Percentiles rank a stretch among this genome's conserved stretches.
Conservation (phyloP, 92 coral and sea anemone genomes). For the Montipora capitata region DNA sequence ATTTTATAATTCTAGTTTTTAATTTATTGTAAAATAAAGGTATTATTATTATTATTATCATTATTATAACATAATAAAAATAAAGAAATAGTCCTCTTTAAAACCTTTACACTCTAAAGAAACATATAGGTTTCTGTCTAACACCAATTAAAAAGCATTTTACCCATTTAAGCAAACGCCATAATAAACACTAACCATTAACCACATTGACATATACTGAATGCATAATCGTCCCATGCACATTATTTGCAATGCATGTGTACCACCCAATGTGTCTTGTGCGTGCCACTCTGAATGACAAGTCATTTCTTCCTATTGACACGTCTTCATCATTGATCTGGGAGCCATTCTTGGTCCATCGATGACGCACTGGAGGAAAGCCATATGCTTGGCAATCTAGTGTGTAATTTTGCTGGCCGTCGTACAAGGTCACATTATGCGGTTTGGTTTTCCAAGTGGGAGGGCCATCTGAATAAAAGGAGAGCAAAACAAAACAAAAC, state of each 20-base stretch:
- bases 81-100: too few relatives aligned
- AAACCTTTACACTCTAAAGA: too few relatives aligned
- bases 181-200: constrained; percentile 59
- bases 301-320: constrained; percentile 15
- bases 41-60: too few relatives aligned
- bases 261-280: constrained; percentile 61
- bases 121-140: too few relatives aligned
- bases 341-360: constrained; percentile 68
- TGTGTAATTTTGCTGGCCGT: constrained; percentile 43
- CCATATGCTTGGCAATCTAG: constrained; percentile 85
- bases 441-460: constrained; percentile 76
- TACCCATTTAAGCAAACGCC: too few relatives aligned
- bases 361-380: constrained; percentile 74
- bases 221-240: constrained; percentile 51
- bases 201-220: constrained; percentile 76
- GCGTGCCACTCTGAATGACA: constrained; percentile 61
- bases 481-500: too few relatives aligned
- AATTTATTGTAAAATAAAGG: too few relatives aligned
- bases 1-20: too few relatives aligned
- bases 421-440: constrained; percentile 68
- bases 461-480: constrained; percentile 37
- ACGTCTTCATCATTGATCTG: constrained; percentile 27
- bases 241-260: constrained; percentile 77
- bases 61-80: too few relatives aligned
- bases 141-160: too few relatives aligned